phyloP scores from a whole-genome alignment of 2,113 vertebrate species.

The Sapayoa aenigma region DNA sequence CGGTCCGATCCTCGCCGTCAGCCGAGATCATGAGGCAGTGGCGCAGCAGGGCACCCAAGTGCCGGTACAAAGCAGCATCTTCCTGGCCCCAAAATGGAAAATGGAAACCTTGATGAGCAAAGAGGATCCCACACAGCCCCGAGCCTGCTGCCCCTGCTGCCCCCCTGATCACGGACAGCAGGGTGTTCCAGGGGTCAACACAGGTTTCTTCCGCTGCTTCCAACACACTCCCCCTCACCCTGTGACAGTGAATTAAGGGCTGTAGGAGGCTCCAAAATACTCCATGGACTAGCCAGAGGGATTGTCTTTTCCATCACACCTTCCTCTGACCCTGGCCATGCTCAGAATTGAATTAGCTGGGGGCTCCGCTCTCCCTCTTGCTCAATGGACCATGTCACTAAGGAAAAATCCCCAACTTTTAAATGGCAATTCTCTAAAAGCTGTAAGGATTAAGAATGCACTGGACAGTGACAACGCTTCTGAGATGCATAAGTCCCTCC shows the following conservation, averaged over 20 bases:
- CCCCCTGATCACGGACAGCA: not conserved
- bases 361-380: not conserved
- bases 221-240: not conserved
- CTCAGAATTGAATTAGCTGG: not conserved
- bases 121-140: not conserved
- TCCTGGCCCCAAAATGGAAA: slow-evolving; percentile 75
- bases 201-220: not conserved
- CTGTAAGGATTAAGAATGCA: not conserved
- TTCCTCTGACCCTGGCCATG: not conserved
- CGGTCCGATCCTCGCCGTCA: slow-evolving; percentile 85
- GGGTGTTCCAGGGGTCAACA: accelerated
- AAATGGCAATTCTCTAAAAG: not conserved
- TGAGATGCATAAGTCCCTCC: not conserved
- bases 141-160: not conserved
- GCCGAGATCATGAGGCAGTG: slow-evolving; percentile 85
- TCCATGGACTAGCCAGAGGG: not conserved
- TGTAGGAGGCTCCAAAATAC: not conserved
- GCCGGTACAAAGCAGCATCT: slow-evolving; percentile 84
- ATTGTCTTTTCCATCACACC: not conserved
- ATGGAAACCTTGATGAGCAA: not conserved
- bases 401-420: not conserved
- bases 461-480: not conserved
- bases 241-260: not conserved
- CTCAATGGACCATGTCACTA: accelerated
- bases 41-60: slow-evolving; percentile 85